phyloP scores from a whole-genome alignment of 2,797 vertebrate species.

The Lagothrix lagotricha region DNA sequence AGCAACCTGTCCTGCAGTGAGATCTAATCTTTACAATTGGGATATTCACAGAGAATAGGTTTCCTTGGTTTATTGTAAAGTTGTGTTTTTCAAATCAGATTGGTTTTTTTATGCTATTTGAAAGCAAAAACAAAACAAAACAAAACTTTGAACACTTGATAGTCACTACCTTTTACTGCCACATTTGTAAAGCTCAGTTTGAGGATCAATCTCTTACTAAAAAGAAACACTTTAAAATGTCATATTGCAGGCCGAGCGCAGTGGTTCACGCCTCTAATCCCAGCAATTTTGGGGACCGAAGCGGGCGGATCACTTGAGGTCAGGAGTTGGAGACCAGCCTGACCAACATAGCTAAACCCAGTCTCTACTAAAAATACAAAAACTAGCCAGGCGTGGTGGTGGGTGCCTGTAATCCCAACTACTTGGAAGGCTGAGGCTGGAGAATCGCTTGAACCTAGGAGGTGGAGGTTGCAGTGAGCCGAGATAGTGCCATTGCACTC shows the following conservation, averaged over 20 bases:
- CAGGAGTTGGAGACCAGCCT: neutral
- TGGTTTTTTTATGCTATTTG: neutral
- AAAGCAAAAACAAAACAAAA: neutral
- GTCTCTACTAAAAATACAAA: neutral
- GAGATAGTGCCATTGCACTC: neutral
- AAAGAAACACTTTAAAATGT: slow-evolving; percentile 1
- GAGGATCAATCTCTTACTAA: neutral
- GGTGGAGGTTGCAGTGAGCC: neutral
- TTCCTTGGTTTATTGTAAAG: neutral
- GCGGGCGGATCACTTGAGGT: neutral
- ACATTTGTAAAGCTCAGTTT: neutral
- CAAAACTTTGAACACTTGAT: neutral
- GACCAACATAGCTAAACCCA: neutral
- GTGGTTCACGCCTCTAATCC: neutral
- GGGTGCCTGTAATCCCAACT: neutral
- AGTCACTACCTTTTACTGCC: neutral
- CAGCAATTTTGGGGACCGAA: neutral
- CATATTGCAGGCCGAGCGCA: neutral
- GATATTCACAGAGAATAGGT: neutral
- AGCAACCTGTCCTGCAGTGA: neutral
- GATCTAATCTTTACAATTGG: neutral
- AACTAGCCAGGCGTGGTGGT: neutral
- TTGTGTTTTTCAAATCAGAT: neutral
- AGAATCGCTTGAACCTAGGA: neutral
- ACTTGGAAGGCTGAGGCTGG: neutral